Evolutionary conservation across 1,140 invertebrate species (phyloP).

Genomic region (Adoxophyes honmai): DNA sequence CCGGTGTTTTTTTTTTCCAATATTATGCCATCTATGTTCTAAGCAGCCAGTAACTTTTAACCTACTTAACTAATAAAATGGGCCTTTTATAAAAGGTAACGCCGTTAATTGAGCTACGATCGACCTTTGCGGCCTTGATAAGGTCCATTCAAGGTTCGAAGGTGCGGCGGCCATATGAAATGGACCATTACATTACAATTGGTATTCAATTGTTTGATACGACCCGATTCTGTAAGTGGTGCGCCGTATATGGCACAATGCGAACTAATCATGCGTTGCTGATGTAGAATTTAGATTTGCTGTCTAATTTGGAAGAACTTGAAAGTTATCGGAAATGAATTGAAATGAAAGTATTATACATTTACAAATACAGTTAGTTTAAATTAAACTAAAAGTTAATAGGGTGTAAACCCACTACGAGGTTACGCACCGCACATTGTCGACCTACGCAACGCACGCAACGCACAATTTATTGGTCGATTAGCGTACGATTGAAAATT

Average conservation of each 20-base stretch:
- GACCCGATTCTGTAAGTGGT: constrained; percentile 9
- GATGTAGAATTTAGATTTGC: constrained; percentile 5
- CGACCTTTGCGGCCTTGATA: neutral
- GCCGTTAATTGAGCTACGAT: neutral
- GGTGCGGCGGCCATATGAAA: neutral
- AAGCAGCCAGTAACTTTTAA: neutral
- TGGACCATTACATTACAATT: neutral
- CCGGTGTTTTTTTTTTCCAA: neutral
- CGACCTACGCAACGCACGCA: no score
- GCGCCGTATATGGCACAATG: constrained; percentile 5
- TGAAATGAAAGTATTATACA: no score
- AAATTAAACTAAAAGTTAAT: no score
- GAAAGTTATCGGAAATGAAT: no score
- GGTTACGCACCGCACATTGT: no score
- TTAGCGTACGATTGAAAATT: no score
- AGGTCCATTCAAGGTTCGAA: constrained; percentile 2
- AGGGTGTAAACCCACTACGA: no score
- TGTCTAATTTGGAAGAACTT: neutral
- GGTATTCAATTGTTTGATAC: constrained; percentile 4
- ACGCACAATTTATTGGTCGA: no score
- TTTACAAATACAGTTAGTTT: no score
- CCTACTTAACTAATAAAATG: no score
- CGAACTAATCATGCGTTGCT: neutral
- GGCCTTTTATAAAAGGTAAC: no score
- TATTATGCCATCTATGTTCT: neutral